These are phyloP conservation scores for Physocephala rufipes DNA, from an alignment of 2,888 invertebrate species.

Conservation along the genomic window DNA sequence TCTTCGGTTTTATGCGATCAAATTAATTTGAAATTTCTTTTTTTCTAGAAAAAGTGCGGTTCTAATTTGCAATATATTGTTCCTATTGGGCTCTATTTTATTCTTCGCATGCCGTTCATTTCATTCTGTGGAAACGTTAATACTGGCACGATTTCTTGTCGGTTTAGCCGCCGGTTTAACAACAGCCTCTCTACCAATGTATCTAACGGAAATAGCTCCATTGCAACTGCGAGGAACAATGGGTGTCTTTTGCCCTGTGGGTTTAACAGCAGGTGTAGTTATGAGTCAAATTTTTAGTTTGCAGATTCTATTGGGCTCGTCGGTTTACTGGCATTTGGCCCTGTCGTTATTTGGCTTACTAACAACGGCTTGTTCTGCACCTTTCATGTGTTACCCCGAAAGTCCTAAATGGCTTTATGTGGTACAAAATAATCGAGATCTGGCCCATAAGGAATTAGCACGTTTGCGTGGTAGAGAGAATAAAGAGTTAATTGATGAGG, in stretches of 20 bases:
- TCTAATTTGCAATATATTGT: slow-evolving; percentile 74
- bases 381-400: slow-evolving; percentile 80
- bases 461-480: slow-evolving; percentile 70
- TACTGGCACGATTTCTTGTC: slow-evolving; percentile 78
- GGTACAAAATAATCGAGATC: slow-evolving; percentile 72
- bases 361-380: slow-evolving; percentile 71
- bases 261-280: slow-evolving; percentile 63
- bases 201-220: slow-evolving; percentile 87
- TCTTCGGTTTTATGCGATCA: no score
- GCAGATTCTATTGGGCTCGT: slow-evolving; percentile 67
- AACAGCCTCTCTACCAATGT: slow-evolving; percentile 90
- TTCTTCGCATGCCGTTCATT: slow-evolving; percentile 74
- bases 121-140: slow-evolving; percentile 80
- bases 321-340: slow-evolving; percentile 78
- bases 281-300: slow-evolving; percentile 62
- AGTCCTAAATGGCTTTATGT: slow-evolving; percentile 88
- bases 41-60: slow-evolving; percentile 77
- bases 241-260: slow-evolving; percentile 76
- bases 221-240: slow-evolving; percentile 78
- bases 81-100: slow-evolving; percentile 73
- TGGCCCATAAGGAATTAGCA: slow-evolving; percentile 72
- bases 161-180: slow-evolving; percentile 84
- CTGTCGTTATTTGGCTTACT: slow-evolving; percentile 78
- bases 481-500: slow-evolving; percentile 68
- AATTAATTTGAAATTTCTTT: not conserved